These are phyloP conservation scores for Dryas iulia DNA, from an alignment of 1,140 invertebrate species.

Conservation along the genomic window DNA sequence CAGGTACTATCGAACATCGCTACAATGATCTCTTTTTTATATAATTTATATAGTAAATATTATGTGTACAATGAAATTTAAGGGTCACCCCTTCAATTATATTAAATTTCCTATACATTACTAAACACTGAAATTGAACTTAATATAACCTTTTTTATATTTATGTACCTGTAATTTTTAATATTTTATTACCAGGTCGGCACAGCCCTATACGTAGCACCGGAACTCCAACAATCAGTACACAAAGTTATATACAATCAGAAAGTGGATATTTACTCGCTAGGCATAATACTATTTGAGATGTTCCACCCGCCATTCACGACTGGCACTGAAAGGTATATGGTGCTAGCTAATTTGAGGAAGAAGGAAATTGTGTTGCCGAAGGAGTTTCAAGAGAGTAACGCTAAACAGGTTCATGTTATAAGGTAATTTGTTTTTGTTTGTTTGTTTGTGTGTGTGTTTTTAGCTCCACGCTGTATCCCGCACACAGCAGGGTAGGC, in stretches of 20 bases:
- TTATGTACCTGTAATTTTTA: background rate
- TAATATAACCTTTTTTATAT: too few relatives aligned
- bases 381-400: constrained; percentile 57
- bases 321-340: constrained; percentile 94
- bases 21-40: too few relatives aligned
- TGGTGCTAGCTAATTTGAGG: constrained; percentile 78
- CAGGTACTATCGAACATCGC: too few relatives aligned
- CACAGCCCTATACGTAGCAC: constrained; percentile 96
- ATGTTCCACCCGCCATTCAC: constrained; percentile 93
- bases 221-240: constrained; percentile 87
- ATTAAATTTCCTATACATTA: too few relatives aligned
- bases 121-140: too few relatives aligned
- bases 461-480: too few relatives aligned
- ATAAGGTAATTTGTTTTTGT: constrained; percentile 64
- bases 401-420: constrained; percentile 71
- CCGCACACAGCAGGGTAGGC: too few relatives aligned
- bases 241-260: constrained; percentile 90
- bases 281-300: constrained; percentile 96
- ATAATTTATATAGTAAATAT: too few relatives aligned
- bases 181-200: constrained; percentile 84
- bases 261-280: constrained; percentile 96
- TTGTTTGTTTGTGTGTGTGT: too few relatives aligned
- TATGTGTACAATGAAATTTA: too few relatives aligned
- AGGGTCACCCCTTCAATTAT: too few relatives aligned
- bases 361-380: constrained; percentile 65